Conservation (phyloP, 2,113 vertebrate genomes). For the Columba janthina region DNA sequence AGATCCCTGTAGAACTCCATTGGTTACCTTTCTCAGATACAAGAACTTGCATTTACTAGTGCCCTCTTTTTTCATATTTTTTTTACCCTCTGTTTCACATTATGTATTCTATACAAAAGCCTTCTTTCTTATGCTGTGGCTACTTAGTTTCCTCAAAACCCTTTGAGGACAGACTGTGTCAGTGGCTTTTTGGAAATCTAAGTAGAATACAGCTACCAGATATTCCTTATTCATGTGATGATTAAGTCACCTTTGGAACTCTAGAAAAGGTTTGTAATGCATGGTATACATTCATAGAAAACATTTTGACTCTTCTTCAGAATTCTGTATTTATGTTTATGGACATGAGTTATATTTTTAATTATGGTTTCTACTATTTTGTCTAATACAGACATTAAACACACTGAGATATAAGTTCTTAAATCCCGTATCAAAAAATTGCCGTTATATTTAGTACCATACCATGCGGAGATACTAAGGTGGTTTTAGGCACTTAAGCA, state of each 20-base stretch:
- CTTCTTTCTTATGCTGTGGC: not conserved
- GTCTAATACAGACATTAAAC: conserved; percentile 1
- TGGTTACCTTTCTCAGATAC: not conserved
- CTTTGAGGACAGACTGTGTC: not conserved
- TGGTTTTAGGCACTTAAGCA: not conserved
- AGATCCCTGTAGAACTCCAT: not conserved
- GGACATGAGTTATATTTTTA: not conserved
- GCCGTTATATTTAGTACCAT: not conserved
- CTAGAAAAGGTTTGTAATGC: conserved; percentile 47
- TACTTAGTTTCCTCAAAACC: conserved; percentile 38
- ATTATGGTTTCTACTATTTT: not conserved
- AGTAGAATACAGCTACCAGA: not conserved
- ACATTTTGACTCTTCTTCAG: conserved; percentile 2
- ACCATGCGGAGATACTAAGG: not conserved
- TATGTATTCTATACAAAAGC: not conserved
- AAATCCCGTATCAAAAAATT: not conserved
- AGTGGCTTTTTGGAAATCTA: conserved; percentile 33
- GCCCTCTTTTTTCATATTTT: not conserved
- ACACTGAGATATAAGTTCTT: not conserved
- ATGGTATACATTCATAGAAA: not conserved
- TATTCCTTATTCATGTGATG: not conserved
- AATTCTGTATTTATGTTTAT: not conserved
- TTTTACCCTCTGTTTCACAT: not conserved
- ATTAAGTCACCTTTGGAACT: conserved; percentile 6
- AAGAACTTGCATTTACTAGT: not conserved